A percentile compares a stretch with the other conserved stretches of the same genome.
These are phyloP conservation scores for Crioceris asparagi DNA, from an alignment of 2,888 invertebrate genomes.

Conservation along the genomic window DNA sequence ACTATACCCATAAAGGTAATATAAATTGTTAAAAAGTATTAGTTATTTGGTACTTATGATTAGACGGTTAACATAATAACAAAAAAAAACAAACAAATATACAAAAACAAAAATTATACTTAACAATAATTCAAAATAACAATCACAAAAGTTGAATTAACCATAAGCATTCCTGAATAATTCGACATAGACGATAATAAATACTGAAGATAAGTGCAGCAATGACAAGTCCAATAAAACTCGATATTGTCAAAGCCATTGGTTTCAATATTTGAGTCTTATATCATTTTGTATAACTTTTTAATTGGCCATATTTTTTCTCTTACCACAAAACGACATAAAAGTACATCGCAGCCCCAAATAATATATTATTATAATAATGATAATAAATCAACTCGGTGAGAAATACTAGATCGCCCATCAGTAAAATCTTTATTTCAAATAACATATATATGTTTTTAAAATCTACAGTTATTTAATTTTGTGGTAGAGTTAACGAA, in stretches of 20 bases:
- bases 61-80: conserved; percentile 24
- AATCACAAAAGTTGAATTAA: conserved; percentile 7
- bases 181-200: neutral
- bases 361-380: too few species aligned
- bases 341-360: too few species aligned
- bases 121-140: conserved; percentile 6
- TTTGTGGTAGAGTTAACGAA: too few species aligned
- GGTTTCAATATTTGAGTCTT: neutral
- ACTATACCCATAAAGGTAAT: conserved; percentile 13
- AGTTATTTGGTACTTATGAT: conserved; percentile 24
- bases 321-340: too few species aligned
- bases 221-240: conserved; percentile 5
- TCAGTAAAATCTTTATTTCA: too few species aligned
- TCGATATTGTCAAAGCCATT: conserved; percentile 1
- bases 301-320: too few species aligned
- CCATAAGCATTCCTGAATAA: conserved; percentile 5
- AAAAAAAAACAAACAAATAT: conserved; percentile 21
- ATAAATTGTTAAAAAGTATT: conserved; percentile 15
- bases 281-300: too few species aligned
- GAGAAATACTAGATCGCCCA: too few species aligned
- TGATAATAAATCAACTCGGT: too few species aligned
- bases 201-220: conserved; percentile 3
- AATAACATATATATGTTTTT: too few species aligned
- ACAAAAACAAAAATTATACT: conserved; percentile 19
- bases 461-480: too few species aligned